Conservation (phyloP, 2,113 vertebrate genomes). For the Syngnathus floridae region DNA sequence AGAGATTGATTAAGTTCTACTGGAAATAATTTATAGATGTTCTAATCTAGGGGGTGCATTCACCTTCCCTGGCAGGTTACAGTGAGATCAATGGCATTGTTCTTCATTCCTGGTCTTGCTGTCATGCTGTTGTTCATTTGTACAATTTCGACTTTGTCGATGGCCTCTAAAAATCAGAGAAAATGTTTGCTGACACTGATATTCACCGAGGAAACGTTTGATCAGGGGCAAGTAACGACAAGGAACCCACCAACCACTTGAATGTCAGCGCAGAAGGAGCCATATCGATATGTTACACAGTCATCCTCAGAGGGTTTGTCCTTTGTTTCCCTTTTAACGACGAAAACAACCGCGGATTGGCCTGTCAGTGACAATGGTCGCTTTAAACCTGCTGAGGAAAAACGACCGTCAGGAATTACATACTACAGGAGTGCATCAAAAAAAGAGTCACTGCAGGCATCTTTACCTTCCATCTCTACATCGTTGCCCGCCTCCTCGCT, state of each 20-base stretch:
- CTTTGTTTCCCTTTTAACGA: slow-evolving; percentile 70
- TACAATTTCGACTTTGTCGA: slow-evolving; percentile 82
- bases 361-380: slow-evolving; percentile 24
- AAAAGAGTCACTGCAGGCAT: not conserved
- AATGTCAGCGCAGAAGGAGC: slow-evolving; percentile 79
- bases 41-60: slow-evolving; percentile 7
- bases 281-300: slow-evolving; percentile 86
- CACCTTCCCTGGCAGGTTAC: slow-evolving; percentile 88
- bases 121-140: slow-evolving; percentile 68
- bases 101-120: slow-evolving; percentile 36
- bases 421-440: not conserved
- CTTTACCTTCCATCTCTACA: not conserved
- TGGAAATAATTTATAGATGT: not conserved
- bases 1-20: not conserved
- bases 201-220: not conserved
- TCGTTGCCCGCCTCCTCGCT: not conserved
- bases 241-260: slow-evolving; percentile 79
- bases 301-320: slow-evolving; percentile 50
- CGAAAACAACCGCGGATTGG: slow-evolving; percentile 33
- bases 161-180: slow-evolving; percentile 75
- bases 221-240: not conserved
- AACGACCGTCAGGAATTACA: not conserved
- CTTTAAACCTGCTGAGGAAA: slow-evolving; percentile 19
- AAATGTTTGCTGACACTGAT: rapidly evolving
- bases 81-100: slow-evolving; percentile 79